These are phyloP conservation scores for Xylocopa sonorina DNA, from an alignment of 1,140 invertebrate species.

Conservation along the genomic window DNA sequence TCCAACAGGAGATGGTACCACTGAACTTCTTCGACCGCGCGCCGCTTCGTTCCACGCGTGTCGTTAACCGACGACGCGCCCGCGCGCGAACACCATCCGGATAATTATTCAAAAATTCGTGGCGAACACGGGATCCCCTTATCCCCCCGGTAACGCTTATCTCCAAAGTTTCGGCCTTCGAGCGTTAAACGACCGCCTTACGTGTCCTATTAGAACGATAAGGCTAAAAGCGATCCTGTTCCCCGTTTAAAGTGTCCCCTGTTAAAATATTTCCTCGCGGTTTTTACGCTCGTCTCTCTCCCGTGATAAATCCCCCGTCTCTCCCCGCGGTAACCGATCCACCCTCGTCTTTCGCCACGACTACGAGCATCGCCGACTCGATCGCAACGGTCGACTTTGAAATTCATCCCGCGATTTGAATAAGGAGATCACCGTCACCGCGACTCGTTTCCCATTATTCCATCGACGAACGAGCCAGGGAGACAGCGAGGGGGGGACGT, in stretches of 20 bases:
- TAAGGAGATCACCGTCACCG: slow-evolving; percentile 13
- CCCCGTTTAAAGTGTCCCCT: slow-evolving; percentile 21
- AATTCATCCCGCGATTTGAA: slow-evolving; percentile 30
- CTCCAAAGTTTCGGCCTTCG: slow-evolving; percentile 39
- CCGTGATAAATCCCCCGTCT: slow-evolving; percentile 1
- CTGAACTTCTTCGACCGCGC: slow-evolving; percentile 19
- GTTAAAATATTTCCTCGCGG: slow-evolving; percentile 44
- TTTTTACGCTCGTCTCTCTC: slow-evolving; percentile 29
- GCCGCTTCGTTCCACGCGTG: background rate
- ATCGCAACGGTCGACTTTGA: background rate
- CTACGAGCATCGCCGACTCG: background rate
- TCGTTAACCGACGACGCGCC: background rate
- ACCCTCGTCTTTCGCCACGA: slow-evolving; percentile 3
- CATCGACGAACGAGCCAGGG: background rate
- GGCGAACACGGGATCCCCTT: slow-evolving; percentile 20
- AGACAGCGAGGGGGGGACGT: background rate
- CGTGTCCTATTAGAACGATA: slow-evolving; percentile 64
- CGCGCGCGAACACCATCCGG: no score
- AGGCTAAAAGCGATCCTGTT: slow-evolving; percentile 66
- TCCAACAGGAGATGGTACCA: slow-evolving; percentile 11
- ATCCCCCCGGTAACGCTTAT: slow-evolving; percentile 42
- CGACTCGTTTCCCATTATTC: slow-evolving; percentile 30
- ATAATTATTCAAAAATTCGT: slow-evolving; percentile 64
- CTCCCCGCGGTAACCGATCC: background rate
- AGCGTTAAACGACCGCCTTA: slow-evolving; percentile 58